Evolutionary conservation across 2,888 invertebrate genomes (phyloP).

Genomic region (Epirrita christyi): DNA sequence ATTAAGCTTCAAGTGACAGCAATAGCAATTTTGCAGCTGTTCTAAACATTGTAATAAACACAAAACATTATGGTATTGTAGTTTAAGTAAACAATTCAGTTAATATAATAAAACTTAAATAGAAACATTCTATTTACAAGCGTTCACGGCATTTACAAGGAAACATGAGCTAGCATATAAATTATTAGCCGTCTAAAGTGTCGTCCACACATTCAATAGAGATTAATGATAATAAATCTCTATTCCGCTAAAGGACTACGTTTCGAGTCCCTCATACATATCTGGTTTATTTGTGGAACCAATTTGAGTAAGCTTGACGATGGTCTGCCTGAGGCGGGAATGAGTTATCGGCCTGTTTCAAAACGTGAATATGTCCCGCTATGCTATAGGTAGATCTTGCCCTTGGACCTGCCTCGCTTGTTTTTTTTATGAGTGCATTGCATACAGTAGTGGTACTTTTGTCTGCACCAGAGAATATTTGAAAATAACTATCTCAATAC

Average conservation of each 20-base stretch:
- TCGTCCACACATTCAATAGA: conserved; percentile 25
- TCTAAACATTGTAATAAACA: conserved; percentile 8
- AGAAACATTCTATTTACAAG: conserved; percentile 10
- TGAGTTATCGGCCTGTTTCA: conserved; percentile 48
- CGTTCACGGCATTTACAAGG: conserved; percentile 2
- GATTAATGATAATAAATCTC: conserved; percentile 38
- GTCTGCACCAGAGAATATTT: not conserved
- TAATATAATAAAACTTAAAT: conserved; percentile 1
- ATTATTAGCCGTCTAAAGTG: conserved; percentile 5
- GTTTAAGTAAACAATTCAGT: not conserved
- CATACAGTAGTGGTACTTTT: not conserved
- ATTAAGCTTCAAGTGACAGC: conserved; percentile 33
- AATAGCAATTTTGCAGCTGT: conserved; percentile 15
- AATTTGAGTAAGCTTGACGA: conserved; percentile 65
- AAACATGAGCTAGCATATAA: conserved; percentile 24
- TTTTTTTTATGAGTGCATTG: not conserved
- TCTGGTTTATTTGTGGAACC: conserved; percentile 58
- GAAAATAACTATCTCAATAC: too few relatives aligned
- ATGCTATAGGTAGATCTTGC: conserved; percentile 29
- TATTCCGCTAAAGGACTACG: conserved; percentile 34
- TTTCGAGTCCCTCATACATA: conserved; percentile 40
- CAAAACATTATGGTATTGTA: not conserved
- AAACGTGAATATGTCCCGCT: conserved; percentile 53
- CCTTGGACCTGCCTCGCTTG: conserved; percentile 27
- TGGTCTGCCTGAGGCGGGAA: conserved; percentile 38